These are phyloP conservation scores for Actenoides lindsayi DNA, from an alignment of 2,113 vertebrate genomes.

Conservation along the genomic window DNA sequence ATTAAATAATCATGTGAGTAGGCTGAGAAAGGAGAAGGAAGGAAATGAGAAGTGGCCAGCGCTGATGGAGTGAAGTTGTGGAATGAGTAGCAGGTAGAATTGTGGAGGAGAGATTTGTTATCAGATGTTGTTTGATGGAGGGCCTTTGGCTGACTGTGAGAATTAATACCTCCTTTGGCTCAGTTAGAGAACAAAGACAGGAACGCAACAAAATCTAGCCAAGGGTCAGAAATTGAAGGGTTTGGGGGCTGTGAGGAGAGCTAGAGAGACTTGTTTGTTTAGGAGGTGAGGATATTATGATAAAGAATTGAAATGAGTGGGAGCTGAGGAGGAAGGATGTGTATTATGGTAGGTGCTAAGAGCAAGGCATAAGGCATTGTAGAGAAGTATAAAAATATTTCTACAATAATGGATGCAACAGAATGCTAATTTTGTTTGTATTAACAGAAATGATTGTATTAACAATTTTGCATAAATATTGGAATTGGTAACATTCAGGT, in stretches of 20 bases:
- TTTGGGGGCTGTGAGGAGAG: neutral
- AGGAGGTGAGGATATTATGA: neutral
- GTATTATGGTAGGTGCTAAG: neutral
- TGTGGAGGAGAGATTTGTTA: neutral
- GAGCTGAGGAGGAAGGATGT: neutral
- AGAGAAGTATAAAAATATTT: neutral
- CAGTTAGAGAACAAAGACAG: neutral
- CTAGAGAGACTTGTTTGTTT: neutral
- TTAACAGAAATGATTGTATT: neutral
- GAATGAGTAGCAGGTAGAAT: neutral
- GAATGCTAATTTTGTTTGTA: neutral
- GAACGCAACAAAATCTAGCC: neutral
- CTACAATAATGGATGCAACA: neutral
- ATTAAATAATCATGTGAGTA: neutral
- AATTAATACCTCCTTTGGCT: neutral
- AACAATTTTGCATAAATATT: neutral
- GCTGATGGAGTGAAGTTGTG: neutral
- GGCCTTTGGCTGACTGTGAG: neutral
- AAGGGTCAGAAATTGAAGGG: neutral
- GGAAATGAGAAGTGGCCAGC: neutral
- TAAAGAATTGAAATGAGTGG: neutral
- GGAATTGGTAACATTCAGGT: neutral
- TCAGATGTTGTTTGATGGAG: neutral
- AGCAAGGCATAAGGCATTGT: neutral
- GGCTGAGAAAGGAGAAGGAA: neutral